A percentile compares a stretch with the other conserved stretches of the same genome.
Evolutionary conservation across 2,797 vertebrate genomes (phyloP).

Genomic region (Fratercula arctica): DNA sequence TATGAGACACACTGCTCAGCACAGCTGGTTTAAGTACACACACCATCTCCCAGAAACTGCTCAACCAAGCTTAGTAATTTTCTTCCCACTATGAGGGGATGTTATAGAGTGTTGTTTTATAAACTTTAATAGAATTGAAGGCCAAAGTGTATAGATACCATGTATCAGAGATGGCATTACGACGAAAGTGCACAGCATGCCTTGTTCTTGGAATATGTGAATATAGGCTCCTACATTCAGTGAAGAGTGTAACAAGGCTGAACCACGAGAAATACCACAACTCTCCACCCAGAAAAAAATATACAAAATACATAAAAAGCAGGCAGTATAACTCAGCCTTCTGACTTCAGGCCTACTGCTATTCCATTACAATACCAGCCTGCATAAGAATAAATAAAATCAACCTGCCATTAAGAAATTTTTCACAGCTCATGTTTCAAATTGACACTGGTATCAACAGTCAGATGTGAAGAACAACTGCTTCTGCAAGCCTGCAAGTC

Average conservation of each 20-base stretch:
- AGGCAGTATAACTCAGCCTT: not conserved
- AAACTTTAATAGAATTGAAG: constrained; percentile 3
- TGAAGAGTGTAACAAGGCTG: not conserved
- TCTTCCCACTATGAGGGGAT: not conserved
- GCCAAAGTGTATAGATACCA: not conserved
- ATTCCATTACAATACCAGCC: not conserved
- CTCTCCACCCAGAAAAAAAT: not conserved
- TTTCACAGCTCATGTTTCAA: not conserved
- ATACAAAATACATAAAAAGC: not conserved
- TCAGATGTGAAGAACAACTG: not conserved
- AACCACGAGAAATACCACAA: not conserved
- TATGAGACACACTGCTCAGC: not conserved
- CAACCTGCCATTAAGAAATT: not conserved
- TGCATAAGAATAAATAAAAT: not conserved
- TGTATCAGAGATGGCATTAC: not conserved
- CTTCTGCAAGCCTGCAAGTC: not conserved
- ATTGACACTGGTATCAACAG: not conserved
- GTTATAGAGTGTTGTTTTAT: constrained; percentile 36
- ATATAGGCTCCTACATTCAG: not conserved
- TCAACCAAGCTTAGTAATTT: constrained; percentile 17
- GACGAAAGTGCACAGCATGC: not conserved
- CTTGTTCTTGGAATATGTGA: constrained; percentile 1
- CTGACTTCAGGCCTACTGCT: not conserved
- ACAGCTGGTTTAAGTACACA: not conserved
- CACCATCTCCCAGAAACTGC: not conserved